Conservation (phyloP, 2,888 invertebrate species). For the Andrena haemorrhoa region DNA sequence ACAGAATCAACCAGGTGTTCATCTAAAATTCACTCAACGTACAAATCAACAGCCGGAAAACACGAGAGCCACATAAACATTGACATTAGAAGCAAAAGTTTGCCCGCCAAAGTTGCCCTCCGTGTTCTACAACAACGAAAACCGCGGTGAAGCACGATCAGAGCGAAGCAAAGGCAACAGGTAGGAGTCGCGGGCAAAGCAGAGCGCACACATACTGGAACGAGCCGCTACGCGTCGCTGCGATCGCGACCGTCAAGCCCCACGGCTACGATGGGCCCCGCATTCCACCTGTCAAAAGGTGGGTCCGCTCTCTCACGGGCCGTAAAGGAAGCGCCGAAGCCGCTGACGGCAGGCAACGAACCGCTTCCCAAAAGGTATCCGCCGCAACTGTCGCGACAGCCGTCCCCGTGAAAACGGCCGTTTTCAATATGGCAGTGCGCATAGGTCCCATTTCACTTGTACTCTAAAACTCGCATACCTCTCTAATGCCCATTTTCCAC, state of each 20-base stretch:
- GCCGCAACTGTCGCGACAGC: conserved; percentile 5
- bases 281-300: conserved; percentile 81
- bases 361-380: conserved; percentile 29
- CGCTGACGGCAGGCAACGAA: conserved; percentile 46
- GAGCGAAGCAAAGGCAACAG: conserved; percentile 13
- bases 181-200: conserved; percentile 40
- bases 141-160: neutral
- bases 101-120: neutral
- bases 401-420: conserved; percentile 27
- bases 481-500: conserved; percentile 66
- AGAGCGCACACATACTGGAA: conserved; percentile 75
- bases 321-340: conserved; percentile 49
- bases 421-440: conserved; percentile 79
- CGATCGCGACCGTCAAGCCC: conserved; percentile 72
- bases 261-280: conserved; percentile 64
- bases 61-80: no score
- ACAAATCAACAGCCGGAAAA: no score
- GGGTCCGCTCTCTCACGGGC: conserved; percentile 59
- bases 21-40: no score
- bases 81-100: neutral
- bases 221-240: conserved; percentile 73
- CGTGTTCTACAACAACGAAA: neutral
- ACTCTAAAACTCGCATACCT: conserved; percentile 38
- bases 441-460: conserved; percentile 25
- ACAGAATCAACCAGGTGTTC: no score